A percentile compares a stretch with the other conserved stretches of the same genome.
Evolutionary conservation across 2,113 vertebrate genomes (phyloP).

Genomic region (Pseudopipra pipra): DNA sequence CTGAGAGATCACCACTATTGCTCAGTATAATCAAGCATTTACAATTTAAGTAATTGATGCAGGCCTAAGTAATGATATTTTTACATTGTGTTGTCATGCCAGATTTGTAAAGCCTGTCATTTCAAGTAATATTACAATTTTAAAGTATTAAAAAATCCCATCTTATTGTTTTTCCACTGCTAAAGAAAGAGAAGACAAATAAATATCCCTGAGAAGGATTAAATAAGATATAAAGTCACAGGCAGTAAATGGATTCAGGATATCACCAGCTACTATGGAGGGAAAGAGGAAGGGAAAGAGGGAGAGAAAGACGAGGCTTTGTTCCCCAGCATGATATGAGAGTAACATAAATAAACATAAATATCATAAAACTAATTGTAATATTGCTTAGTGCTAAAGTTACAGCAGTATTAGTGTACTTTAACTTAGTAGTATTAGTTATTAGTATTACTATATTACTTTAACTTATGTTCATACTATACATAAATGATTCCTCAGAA

Average conservation of each 20-base stretch:
- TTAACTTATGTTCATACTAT: neutral
- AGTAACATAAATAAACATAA: neutral
- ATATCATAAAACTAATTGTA: neutral
- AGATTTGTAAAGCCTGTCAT: neutral
- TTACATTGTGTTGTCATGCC: neutral
- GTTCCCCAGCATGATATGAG: neutral
- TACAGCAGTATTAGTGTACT: neutral
- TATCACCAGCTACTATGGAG: neutral
- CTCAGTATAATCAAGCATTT: neutral
- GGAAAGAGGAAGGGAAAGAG: neutral
- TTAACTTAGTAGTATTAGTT: too few relatives aligned
- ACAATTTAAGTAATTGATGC: neutral
- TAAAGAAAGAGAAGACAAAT: neutral
- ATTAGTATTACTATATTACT: neutral
- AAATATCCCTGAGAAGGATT: neutral
- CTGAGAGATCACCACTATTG: neutral
- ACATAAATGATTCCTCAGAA: neutral
- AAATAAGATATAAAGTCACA: neutral
- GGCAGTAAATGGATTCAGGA: neutral
- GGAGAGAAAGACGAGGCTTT: neutral
- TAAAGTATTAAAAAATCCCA: rapidly evolving
- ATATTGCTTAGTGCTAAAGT: neutral
- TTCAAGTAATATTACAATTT: neutral
- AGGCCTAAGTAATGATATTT: neutral
- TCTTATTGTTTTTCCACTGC: neutral